Evolutionary conservation across 2,797 vertebrate genomes (phyloP), one percentile per base, ranked within the genome.

Genomic region (Xiphophorus birchmanni): DNA sequence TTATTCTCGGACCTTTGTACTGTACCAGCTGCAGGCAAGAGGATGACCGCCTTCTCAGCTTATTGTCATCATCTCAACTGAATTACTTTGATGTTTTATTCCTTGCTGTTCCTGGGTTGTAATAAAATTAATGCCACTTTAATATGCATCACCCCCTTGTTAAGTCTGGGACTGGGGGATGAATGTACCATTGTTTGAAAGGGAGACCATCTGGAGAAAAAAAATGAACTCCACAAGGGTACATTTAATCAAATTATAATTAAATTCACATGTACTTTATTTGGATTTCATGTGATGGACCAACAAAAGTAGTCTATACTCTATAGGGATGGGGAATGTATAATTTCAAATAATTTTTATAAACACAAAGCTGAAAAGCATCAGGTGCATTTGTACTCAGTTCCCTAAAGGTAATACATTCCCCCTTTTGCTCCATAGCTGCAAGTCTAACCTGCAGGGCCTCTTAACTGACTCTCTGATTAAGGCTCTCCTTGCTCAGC

Each of bases 71-170:
- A 83, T 88, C 90, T 89, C 79, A 75, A 77, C 65, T 91, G 76
- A 90, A 89, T 90, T 88, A 90, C 85, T 89, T 81, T 82, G 82
- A 86, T 87, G 87, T 90, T 91, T 88, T 87, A 79, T 89, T 82
- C 80, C 60, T 81, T 75, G 65, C 82, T 75, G 80, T 86, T 88
- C 73, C 52, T 77, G 67, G 76, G 79, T 88, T 87, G 86, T 91
- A 90, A 92, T 90, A 86, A 91, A 94, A 93, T 93, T 83, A 94
- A 93, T 92, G 86, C 85, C 84, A 86, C 90, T 93, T 93, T 93
- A 92, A 93, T 93, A 94, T 92, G 84, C 85, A 90, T 93, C 81
- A 80, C 82, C 77, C 76, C 82, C 80, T 92, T 90, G 85, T 93
- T 87, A 91, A 84, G 80, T 84, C 89, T 80, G 12, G 8, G 81